Evolutionary conservation across 1,140 invertebrate genomes (phyloP), one percentile per base, ranked within the genome.

Genomic region (Bombus soroeensis): DNA sequence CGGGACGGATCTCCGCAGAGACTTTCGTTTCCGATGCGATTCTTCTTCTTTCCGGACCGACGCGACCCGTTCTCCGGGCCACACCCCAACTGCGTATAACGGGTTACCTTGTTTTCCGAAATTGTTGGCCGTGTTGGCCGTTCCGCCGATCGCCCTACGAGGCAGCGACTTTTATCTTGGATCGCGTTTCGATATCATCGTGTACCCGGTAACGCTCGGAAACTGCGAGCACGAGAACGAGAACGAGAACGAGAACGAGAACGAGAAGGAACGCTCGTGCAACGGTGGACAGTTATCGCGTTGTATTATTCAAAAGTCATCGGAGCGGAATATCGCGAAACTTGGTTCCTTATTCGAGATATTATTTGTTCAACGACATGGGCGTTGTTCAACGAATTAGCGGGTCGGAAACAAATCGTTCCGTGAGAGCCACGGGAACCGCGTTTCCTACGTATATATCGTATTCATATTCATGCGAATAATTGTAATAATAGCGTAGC

Each of bases 391-490:
- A 53, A 59, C 59, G 75, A 75, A 83, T 83, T 76, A 76, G 59
- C 81, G 32, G 62, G 62, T 47, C 37, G 37, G 28, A 70, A 77
- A 77, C 15, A 83, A 83, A 83, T 83, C n/a, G n/a, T 9, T 15
- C 37, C 53, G 22, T 22, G 43, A 37, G 28, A 57, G 34, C 73
- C 37, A 22, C 74, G 75, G n/a, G 32, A 22, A 66, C 6, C 13
- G 32, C 47, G 75, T 62, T 72, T 62, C 75, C 53, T 62, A 47
- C 43, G 28, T 53, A 73, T 64, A 80, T 72, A 73, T 80, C 62
- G 77, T 80, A 80, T 85, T 85, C 88, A 85, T 89, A 80, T 82
- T 88, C 86, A 83, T 85, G 87, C 75, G 88, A 89, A 89, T 89
- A 89, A 73, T 89, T 25, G 68, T 70, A 53, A 76, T 82, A 86